phyloP scores from a whole-genome alignment of 2,113 vertebrate species.

The Actenoides hombroni region DNA sequence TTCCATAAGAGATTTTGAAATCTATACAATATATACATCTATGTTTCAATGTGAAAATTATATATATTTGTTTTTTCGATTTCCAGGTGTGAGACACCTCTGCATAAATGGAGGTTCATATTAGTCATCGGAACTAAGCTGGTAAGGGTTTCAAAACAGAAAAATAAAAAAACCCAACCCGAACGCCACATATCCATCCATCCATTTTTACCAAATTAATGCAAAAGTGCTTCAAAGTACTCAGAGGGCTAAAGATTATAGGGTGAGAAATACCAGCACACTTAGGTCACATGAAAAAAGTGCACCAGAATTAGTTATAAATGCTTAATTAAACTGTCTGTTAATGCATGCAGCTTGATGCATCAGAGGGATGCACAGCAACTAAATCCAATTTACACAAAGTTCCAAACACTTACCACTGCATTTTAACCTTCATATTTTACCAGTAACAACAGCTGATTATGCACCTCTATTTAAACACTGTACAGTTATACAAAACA shows the following conservation, averaged over 20 bases:
- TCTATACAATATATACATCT: slow-evolving; percentile 87
- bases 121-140: slow-evolving; percentile 72
- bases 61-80: slow-evolving; percentile 68
- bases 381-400: slow-evolving; percentile 92
- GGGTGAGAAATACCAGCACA: slow-evolving; percentile 87
- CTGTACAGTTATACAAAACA: slow-evolving; percentile 88
- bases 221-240: slow-evolving; percentile 95
- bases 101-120: slow-evolving; percentile 78
- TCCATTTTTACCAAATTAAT: slow-evolving; percentile 81
- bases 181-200: slow-evolving; percentile 55
- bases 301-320: slow-evolving; percentile 90
- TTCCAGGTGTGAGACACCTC: slow-evolving; percentile 79
- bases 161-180: no score
- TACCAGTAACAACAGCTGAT: slow-evolving; percentile 88
- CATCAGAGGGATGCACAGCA: slow-evolving; percentile 87
- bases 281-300: slow-evolving; percentile 84
- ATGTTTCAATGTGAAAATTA: slow-evolving; percentile 86
- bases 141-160: slow-evolving; percentile 69
- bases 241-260: slow-evolving; percentile 97
- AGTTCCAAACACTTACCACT: slow-evolving; percentile 94
- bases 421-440: slow-evolving; percentile 92
- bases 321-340: slow-evolving; percentile 92
- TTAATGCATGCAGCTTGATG: slow-evolving; percentile 97
- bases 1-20: slow-evolving; percentile 80
- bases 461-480: slow-evolving; percentile 85